phyloP scores from a whole-genome alignment of 2,888 invertebrate species.

The Exephanes ischioxanthus region DNA sequence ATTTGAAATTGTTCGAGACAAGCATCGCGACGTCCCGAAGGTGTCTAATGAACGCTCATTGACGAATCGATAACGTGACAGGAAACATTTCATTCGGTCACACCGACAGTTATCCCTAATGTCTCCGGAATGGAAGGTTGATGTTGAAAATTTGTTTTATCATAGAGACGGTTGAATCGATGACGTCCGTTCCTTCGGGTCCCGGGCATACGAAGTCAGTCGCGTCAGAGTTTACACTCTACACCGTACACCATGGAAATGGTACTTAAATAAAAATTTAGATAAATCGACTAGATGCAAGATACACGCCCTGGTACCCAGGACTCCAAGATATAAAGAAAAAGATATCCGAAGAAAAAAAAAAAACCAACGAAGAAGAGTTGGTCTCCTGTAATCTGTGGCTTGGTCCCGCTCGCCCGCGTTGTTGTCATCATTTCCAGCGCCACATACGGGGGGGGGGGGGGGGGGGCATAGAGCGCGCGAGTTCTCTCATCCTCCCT shows the following conservation, averaged over 20 bases:
- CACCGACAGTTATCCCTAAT: neutral
- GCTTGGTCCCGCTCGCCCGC: slow-evolving; percentile 25
- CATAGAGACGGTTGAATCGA: slow-evolving; percentile 33
- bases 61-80: slow-evolving; percentile 34
- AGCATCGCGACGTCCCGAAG: neutral
- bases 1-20: slow-evolving; percentile 27
- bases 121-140: neutral
- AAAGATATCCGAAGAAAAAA: slow-evolving; percentile 6
- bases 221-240: neutral
- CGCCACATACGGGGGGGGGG: slow-evolving; percentile 18
- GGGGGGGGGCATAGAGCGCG: slow-evolving; percentile 12
- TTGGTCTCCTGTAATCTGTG: slow-evolving; percentile 37
- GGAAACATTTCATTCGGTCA: slow-evolving; percentile 32
- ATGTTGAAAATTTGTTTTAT: slow-evolving; percentile 34
- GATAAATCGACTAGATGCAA: slow-evolving; percentile 42
- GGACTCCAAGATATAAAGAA: slow-evolving; percentile 1
- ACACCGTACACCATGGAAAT: neutral
- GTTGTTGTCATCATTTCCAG: slow-evolving; percentile 55
- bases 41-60: slow-evolving; percentile 18
- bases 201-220: neutral
- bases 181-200: slow-evolving; percentile 12
- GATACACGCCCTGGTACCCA: neutral
- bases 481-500: slow-evolving; percentile 21
- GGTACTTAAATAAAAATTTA: slow-evolving; percentile 22
- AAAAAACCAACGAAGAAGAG: slow-evolving; percentile 6